Evolutionary conservation across 2,888 invertebrate genomes (phyloP).

Genomic region (Netelia melanura): DNA sequence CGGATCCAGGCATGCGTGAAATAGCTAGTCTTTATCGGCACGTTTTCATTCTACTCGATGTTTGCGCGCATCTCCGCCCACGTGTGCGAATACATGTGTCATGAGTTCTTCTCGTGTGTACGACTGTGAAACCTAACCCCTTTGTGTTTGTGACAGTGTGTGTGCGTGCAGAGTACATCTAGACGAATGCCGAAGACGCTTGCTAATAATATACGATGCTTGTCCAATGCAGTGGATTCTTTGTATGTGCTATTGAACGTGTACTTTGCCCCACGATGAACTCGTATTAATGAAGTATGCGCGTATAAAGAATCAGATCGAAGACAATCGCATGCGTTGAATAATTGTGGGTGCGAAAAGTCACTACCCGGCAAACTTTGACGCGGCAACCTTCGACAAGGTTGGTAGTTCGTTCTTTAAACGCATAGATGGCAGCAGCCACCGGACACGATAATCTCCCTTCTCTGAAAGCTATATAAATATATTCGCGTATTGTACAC

Average conservation of each 20-base stretch:
- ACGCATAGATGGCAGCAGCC: slow-evolving; percentile 73
- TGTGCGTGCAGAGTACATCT: neutral
- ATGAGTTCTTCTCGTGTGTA: neutral
- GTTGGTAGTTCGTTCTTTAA: neutral
- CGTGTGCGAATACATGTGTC: slow-evolving; percentile 3
- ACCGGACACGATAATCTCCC: slow-evolving; percentile 46
- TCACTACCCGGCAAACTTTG: slow-evolving; percentile 31
- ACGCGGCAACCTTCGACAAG: slow-evolving; percentile 3
- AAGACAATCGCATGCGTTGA: slow-evolving; percentile 5
- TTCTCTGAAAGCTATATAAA: too few species aligned
- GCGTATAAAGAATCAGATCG: slow-evolving; percentile 1
- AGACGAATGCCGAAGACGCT: neutral
- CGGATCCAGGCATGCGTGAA: neutral
- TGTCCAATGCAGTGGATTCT: too few species aligned
- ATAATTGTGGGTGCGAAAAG: slow-evolving; percentile 3
- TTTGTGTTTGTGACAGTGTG: neutral
- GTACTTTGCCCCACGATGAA: slow-evolving; percentile 16
- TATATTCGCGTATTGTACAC: too few species aligned
- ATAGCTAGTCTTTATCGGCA: slow-evolving; percentile 13
- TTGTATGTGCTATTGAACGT: neutral
- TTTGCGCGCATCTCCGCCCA: slow-evolving; percentile 12
- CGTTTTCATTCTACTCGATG: slow-evolving; percentile 13
- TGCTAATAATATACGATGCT: too few species aligned
- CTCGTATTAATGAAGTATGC: neutral
- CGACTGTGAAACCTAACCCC: neutral